Evolutionary conservation across 2,888 invertebrate genomes (phyloP).

Genomic region (Micoletzkya japonica): DNA sequence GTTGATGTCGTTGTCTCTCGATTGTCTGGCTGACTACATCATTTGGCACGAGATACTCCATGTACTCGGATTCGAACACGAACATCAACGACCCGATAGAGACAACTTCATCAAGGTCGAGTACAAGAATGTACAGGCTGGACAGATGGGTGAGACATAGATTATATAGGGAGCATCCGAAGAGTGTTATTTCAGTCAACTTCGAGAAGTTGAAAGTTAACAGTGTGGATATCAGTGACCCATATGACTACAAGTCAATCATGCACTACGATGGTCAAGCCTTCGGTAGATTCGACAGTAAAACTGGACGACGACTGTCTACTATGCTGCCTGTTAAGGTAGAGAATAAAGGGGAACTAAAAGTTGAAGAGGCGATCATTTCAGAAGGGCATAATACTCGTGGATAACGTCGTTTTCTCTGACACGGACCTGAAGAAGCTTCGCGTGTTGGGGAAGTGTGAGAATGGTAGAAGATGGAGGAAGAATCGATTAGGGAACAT

Average conservation of each 20-base stretch:
- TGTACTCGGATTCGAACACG: constrained; percentile 30
- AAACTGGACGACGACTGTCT: constrained; percentile 39
- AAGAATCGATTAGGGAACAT: too few species aligned
- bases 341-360: neutral
- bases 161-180: neutral
- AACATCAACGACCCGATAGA: constrained; percentile 29
- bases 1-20: constrained; percentile 43
- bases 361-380: neutral
- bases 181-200: constrained; percentile 38
- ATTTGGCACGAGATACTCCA: constrained; percentile 50
- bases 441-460: constrained; percentile 44
- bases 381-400: constrained; percentile 35
- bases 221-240: constrained; percentile 43
- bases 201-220: constrained; percentile 45
- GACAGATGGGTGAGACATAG: constrained; percentile 47
- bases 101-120: constrained; percentile 36
- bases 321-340: constrained; percentile 56
- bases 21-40: constrained; percentile 52
- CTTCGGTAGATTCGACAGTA: constrained; percentile 47
- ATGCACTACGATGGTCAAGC: constrained; percentile 60
- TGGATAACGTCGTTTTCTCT: constrained; percentile 47
- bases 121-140: constrained; percentile 44
- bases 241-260: constrained; percentile 51
- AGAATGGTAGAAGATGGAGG: neutral
- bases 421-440: constrained; percentile 44